Evolutionary conservation across 2,888 invertebrate genomes (phyloP), one percentile per base, ranked within the genome.

Genomic region (Meandrusa payeni): DNA sequence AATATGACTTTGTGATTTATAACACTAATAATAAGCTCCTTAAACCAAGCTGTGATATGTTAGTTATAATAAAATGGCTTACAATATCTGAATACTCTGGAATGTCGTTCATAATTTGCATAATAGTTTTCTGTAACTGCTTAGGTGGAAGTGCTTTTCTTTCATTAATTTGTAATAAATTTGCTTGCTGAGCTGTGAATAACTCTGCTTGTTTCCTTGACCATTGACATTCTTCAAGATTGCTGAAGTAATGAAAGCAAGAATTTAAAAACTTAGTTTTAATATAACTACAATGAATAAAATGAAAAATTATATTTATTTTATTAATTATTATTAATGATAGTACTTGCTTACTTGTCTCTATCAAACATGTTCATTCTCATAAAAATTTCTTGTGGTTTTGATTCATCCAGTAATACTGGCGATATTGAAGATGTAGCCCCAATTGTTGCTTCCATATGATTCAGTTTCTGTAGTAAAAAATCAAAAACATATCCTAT

Each of bases 191-290:
- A 0, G 95, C 93, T 41, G 97, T 93, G 64, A 97, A 95, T 33
- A 95, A 83, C 73, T 97, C 97, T 0, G 97, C 96, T 79, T 97
- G 97, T 59, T 94, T 93, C 48, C 93, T 91, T 1, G 96, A 95
- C 95, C 95, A 95, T 45, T 92, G 91, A 52, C 92, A 90, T 56
- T 91, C 89, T 52, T 90, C 89, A 49, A 85, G 87, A 55, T 64
- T 76, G 52, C 81, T 87, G 48, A 48, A 72, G 40, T 9, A 38
- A 23, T 6, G 29, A 20, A 10, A 32, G 23, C 2, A 29, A 33
- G 5, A 7, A 22, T 22, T 2, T 5, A 15, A 15, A 15, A 15
- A 15, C 15, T 15, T 15, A 15, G 15, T 3, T 3, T 15, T 15
- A 4, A 15, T 15, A 15, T 15, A 15, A 15, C 4, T 4, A 15